Evolutionary conservation across 2,888 invertebrate species (phyloP).

Genomic region (Watsonalla binaria): DNA sequence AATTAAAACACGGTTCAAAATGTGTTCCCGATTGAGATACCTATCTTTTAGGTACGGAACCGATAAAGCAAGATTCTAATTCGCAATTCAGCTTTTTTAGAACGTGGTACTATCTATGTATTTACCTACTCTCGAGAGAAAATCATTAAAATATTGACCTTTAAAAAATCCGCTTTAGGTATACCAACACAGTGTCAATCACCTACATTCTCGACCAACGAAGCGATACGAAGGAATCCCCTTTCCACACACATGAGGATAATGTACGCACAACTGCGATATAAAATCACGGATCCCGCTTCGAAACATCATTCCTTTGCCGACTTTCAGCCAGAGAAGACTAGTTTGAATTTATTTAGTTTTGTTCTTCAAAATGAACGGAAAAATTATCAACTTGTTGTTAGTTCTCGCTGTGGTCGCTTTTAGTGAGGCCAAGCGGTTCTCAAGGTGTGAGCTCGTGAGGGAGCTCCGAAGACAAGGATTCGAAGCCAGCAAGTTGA

Average conservation of each 20-base stretch:
- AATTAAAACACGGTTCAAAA: no score
- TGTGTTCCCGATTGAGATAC: no score
- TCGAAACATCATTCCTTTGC: not conserved
- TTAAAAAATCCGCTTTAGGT: no score
- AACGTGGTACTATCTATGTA: no score
- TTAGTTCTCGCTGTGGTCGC: slow-evolving; percentile 19
- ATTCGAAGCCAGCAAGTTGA: slow-evolving; percentile 38
- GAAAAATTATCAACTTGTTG: slow-evolving; percentile 13
- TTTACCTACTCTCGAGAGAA: no score
- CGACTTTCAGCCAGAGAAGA: not conserved
- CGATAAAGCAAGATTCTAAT: no score
- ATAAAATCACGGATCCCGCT: not conserved
- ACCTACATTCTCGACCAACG: not conserved
- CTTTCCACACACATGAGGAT: slow-evolving; percentile 3
- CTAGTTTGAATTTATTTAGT: no score
- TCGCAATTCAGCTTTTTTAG: no score
- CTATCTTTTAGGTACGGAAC: no score
- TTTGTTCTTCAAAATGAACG: not conserved
- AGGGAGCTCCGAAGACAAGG: slow-evolving; percentile 36
- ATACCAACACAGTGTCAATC: not conserved
- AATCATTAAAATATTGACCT: no score
- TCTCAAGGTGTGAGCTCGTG: slow-evolving; percentile 40
- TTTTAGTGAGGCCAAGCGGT: slow-evolving; percentile 22
- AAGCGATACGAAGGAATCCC: slow-evolving; percentile 14
- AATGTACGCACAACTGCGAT: not conserved